Conservation (phyloP, 1,140 invertebrate genomes). For the Fopius arisanus region DNA sequence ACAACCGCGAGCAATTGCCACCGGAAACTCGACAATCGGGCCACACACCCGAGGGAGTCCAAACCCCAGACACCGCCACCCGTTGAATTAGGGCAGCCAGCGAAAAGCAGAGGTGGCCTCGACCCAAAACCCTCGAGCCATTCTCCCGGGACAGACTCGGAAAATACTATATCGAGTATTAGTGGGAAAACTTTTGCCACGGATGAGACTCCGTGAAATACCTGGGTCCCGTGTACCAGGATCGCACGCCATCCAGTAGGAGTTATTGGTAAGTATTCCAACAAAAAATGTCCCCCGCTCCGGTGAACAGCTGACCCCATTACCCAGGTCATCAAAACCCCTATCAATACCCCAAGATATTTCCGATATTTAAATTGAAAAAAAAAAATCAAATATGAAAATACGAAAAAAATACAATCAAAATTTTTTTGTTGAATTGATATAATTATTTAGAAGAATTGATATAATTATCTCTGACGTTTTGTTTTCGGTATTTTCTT, state of each 20-base stretch:
- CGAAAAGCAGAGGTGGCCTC: neutral
- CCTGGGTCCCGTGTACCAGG: neutral
- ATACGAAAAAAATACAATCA: no score
- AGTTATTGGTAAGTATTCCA: neutral
- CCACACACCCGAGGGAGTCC: neutral
- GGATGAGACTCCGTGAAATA: neutral
- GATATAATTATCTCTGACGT: no score
- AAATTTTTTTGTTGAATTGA: no score
- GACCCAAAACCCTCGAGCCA: neutral
- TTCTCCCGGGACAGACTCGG: neutral
- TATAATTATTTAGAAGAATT: no score
- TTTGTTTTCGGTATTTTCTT: no score
- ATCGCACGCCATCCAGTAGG: neutral
- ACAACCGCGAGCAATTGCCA: neutral
- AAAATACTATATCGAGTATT: neutral
- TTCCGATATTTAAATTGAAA: no score
- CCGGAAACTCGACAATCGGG: neutral
- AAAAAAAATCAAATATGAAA: no score
- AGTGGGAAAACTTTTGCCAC: neutral
- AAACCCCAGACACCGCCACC: slow-evolving; percentile 5
- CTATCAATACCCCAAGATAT: no score
- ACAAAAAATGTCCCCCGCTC: neutral
- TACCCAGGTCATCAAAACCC: neutral
- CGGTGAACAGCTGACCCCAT: neutral
- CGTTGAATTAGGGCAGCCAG: neutral